Evolutionary conservation across 37 sponge, comb jelly and placozoan genomes (phyloP).

Genomic region (Ephydatia muelleri): DNA sequence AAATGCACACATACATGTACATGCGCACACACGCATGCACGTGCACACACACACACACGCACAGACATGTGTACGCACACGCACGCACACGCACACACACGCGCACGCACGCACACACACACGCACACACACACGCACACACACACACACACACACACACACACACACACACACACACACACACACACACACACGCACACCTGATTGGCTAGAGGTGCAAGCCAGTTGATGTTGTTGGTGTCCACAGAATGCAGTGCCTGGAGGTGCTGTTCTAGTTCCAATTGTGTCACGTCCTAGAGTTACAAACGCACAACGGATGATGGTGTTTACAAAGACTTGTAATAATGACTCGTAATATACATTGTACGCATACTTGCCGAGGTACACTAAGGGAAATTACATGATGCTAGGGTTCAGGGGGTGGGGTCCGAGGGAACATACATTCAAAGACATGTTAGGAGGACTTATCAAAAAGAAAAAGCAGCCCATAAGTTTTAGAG

Average conservation of each 20-base stretch:
- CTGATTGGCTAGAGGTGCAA: slow-evolving; percentile 45
- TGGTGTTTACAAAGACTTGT: too few relatives aligned
- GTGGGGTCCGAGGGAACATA: too few relatives aligned
- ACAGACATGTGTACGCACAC: neutral
- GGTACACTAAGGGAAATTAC: too few relatives aligned
- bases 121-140: too few relatives aligned
- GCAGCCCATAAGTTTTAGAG: neutral
- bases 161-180: neutral
- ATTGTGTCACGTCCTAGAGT: slow-evolving; percentile 49
- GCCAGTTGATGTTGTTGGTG: slow-evolving; percentile 57
- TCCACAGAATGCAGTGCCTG: slow-evolving; percentile 72
- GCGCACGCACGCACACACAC: too few relatives aligned
- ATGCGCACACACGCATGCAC: neutral
- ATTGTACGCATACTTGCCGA: too few relatives aligned
- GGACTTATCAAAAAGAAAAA: neutral
- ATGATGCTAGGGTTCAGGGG: too few relatives aligned
- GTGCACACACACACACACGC: too few relatives aligned
- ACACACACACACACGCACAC: neutral
- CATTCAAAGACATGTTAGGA: neutral
- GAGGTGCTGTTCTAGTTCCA: slow-evolving; percentile 67
- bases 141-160: neutral
- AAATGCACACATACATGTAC: too few relatives aligned
- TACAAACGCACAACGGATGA: too few relatives aligned
- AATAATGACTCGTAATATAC: too few relatives aligned
- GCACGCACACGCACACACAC: too few relatives aligned